These are phyloP conservation scores for Sarcophilus harrisii DNA, from an alignment of 2,797 vertebrate genomes.

Conservation along the genomic window DNA sequence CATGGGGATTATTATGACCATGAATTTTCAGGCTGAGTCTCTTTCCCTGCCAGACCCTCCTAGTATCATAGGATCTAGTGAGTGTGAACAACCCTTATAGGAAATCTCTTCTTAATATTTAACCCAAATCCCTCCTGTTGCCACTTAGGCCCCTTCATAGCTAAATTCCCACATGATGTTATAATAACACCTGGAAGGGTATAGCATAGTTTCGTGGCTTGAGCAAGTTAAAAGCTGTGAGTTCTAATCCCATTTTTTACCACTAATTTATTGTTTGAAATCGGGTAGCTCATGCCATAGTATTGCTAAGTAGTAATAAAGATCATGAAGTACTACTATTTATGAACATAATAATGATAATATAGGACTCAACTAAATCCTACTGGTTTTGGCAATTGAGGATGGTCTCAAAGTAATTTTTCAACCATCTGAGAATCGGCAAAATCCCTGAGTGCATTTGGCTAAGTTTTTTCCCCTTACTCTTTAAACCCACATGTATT, in stretches of 20 bases:
- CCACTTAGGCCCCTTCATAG: not conserved
- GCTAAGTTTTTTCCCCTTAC: conserved; percentile 48
- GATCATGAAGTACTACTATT: not conserved
- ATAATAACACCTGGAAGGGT: not conserved
- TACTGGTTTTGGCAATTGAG: conserved; percentile 34
- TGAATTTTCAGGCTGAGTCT: not conserved
- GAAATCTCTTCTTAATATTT: not conserved
- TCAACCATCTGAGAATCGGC: conserved; percentile 55
- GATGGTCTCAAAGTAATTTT: conserved; percentile 57
- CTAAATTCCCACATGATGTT: conserved; percentile 12
- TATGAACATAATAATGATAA: conserved; percentile 1
- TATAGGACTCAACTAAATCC: conserved; percentile 37
- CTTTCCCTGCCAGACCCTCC: not conserved
- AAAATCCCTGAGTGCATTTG: conserved; percentile 62
- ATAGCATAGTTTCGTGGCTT: not conserved
- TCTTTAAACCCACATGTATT: conserved; percentile 59
- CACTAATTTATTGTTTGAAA: not conserved
- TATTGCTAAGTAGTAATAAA: not conserved
- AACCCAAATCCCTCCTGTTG: conserved; percentile 1
- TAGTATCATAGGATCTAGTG: not conserved
- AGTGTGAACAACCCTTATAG: not conserved
- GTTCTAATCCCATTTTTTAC: not conserved
- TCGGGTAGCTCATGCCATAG: not conserved
- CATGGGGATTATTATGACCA: not conserved
- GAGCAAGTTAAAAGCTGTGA: not conserved